Evolutionary conservation across 1,140 invertebrate species (phyloP).

Genomic region (Drosophila nasuta): DNA sequence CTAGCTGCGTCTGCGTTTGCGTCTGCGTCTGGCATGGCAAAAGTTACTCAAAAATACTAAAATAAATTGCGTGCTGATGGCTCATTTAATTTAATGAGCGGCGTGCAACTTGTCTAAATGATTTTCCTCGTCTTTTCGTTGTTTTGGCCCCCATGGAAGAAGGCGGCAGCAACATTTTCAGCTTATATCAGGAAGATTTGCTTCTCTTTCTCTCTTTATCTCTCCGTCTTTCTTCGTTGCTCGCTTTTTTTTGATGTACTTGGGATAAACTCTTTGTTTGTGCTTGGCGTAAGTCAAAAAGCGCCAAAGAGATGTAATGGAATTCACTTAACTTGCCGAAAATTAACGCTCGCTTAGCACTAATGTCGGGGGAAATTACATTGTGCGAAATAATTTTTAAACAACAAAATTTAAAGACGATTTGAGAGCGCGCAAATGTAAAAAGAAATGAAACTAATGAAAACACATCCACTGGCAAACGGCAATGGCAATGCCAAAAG

Average conservation of each 20-base stretch:
- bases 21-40: constrained; percentile 50
- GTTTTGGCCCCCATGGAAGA: constrained; percentile 29
- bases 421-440: constrained; percentile 70
- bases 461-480: constrained; percentile 61
- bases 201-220: constrained; percentile 3
- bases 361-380: constrained; percentile 70
- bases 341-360: constrained; percentile 72
- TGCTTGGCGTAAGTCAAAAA: constrained; percentile 30
- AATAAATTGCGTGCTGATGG: constrained; percentile 85
- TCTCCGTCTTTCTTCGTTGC: neutral
- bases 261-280: constrained; percentile 18
- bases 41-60: constrained; percentile 84
- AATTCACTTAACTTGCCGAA: constrained; percentile 57
- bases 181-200: constrained; percentile 37
- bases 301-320: constrained; percentile 37
- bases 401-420: constrained; percentile 62
- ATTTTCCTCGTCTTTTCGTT: constrained; percentile 72
- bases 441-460: constrained; percentile 80
- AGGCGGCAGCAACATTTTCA: constrained; percentile 24
- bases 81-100: constrained; percentile 85
- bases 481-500: neutral
- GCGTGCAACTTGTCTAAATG: constrained; percentile 85
- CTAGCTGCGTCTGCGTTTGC: constrained; percentile 16
- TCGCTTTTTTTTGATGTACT: neutral
- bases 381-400: constrained; percentile 48